A percentile compares a stretch with the other conserved stretches of the same genome.
These are phyloP conservation scores for Hiodon tergisus DNA, from an alignment of 2,113 vertebrate species.

Conservation along the genomic window DNA sequence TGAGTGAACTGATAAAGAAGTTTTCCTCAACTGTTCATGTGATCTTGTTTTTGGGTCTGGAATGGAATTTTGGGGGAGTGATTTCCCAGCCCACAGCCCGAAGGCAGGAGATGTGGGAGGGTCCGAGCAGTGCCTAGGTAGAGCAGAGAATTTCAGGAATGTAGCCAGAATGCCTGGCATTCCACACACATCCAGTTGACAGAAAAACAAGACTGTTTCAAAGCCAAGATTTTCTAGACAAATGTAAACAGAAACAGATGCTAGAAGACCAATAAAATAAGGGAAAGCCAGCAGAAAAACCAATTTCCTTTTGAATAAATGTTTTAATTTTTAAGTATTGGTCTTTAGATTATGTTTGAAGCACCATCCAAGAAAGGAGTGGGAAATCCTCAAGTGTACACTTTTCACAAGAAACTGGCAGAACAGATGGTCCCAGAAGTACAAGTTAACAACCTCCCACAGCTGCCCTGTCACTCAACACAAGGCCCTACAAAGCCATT, in stretches of 20 bases:
- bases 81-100: background rate
- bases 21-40: background rate
- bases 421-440: constrained; percentile 28
- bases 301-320: no score
- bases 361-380: background rate
- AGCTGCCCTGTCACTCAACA: constrained; percentile 33
- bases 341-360: no score
- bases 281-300: no score
- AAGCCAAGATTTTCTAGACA: no score
- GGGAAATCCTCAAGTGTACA: constrained; percentile 22
- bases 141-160: constrained; percentile 20
- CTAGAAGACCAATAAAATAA: no score
- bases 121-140: constrained; percentile 4
- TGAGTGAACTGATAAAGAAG: no score
- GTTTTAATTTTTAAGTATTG: no score
- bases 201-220: background rate
- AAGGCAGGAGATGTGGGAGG: background rate
- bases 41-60: no score
- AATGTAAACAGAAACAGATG: no score
- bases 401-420: constrained; percentile 9
- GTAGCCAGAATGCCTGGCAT: constrained; percentile 13
- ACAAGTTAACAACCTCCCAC: constrained; percentile 8
- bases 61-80: no score
- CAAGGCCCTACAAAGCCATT: constrained; percentile 4
- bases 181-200: constrained; percentile 7